Conservation (phyloP, 2,888 invertebrate genomes). For the Bhutanitis thaidina region DNA sequence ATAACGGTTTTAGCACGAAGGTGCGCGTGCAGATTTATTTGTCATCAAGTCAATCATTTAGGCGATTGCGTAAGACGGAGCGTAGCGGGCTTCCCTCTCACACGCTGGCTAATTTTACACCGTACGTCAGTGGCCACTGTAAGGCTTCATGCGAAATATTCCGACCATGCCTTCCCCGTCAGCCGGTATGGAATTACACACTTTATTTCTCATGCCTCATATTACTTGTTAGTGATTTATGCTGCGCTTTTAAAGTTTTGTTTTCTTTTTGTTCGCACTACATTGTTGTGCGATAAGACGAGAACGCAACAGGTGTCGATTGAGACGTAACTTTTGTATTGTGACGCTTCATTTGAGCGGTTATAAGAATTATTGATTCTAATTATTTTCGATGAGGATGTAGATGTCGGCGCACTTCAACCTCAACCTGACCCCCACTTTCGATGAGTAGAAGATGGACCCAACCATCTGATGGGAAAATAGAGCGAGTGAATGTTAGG, state of each 20-base stretch:
- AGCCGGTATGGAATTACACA: constrained; percentile 39
- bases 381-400: too few relatives aligned
- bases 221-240: constrained; percentile 31
- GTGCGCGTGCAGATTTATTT: background rate
- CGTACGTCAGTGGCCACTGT: constrained; percentile 38
- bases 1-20: background rate
- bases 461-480: too few relatives aligned
- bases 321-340: background rate
- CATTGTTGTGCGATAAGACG: background rate
- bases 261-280: background rate
- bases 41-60: constrained; percentile 19
- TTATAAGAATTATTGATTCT: too few relatives aligned
- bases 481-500: too few relatives aligned
- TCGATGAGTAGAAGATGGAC: too few relatives aligned
- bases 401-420: too few relatives aligned
- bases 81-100: constrained; percentile 40
- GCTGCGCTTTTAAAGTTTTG: constrained; percentile 29
- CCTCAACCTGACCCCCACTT: too few relatives aligned
- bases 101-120: constrained; percentile 36
- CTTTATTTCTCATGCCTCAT: constrained; percentile 48
- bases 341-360: too few relatives aligned
- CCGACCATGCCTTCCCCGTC: constrained; percentile 18
- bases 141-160: constrained; percentile 29
- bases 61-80: constrained; percentile 22
- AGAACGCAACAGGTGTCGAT: background rate